phyloP scores from a whole-genome alignment of 2,888 invertebrate species.

The Dryococelus australis region DNA sequence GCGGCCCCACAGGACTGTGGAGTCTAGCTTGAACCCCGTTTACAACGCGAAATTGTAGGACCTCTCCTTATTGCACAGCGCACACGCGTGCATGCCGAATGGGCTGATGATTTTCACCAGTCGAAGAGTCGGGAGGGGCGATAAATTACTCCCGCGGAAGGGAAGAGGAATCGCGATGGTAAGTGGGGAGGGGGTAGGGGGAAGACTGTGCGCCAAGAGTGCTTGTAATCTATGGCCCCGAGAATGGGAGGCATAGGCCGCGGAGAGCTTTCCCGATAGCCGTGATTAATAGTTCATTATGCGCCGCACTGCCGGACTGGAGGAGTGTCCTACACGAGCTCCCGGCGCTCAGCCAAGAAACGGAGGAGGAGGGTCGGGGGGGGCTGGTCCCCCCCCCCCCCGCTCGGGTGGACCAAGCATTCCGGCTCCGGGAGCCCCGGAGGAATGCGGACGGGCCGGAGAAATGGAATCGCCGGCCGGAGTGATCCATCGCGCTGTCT shows the following conservation, averaged over 20 bases:
- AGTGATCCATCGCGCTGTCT: slow-evolving; percentile 27
- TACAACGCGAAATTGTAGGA: no score
- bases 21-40: no score
- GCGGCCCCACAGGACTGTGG: no score
- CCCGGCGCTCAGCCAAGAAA: not conserved
- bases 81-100: not conserved
- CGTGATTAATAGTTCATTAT: slow-evolving; percentile 8
- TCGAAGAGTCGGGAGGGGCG: not conserved
- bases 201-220: not conserved
- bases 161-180: no score
- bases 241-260: not conserved
- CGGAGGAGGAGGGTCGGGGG: no score
- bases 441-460: not conserved
- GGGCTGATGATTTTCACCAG: not conserved
- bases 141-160: not conserved
- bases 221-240: not conserved
- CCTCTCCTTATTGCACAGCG: no score
- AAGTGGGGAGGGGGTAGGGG: no score
- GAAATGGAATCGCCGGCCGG: not conserved
- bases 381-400: no score
- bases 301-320: not conserved
- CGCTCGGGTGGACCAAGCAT: no score
- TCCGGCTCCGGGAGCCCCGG: not conserved
- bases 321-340: not conserved
- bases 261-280: not conserved